Evolutionary conservation across 2,113 vertebrate genomes (phyloP).

Genomic region (Varanus salvator): DNA sequence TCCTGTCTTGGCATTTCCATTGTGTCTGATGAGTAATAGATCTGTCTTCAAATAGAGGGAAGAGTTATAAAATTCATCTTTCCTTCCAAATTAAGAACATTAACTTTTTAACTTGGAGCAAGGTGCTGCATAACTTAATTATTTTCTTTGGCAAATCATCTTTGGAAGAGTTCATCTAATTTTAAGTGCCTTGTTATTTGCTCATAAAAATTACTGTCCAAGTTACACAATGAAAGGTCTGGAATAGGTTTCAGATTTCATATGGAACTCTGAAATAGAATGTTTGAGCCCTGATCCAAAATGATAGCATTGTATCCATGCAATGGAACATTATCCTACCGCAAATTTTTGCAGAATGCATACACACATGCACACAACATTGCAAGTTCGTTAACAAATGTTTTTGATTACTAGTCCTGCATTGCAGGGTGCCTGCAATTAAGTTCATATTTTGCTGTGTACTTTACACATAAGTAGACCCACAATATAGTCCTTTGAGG

Average conservation of each 20-base stretch:
- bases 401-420: not conserved
- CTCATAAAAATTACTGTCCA: constrained; percentile 42
- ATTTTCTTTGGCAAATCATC: not conserved
- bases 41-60: constrained; percentile 41
- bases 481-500: no score
- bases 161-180: not conserved
- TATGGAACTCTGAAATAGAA: not conserved
- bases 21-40: constrained; percentile 42
- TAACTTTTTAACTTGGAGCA: constrained; percentile 41
- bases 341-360: no score
- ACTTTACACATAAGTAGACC: no score
- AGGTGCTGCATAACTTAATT: constrained; percentile 29
- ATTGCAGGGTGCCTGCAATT: no score
- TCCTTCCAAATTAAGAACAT: constrained; percentile 53
- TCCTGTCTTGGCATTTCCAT: constrained; percentile 39
- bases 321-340: no score
- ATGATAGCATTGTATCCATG: no score
- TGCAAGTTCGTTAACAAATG: not conserved
- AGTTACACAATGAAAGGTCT: not conserved
- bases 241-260: not conserved
- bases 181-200: constrained; percentile 44
- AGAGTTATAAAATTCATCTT: constrained; percentile 57
- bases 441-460: no score
- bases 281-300: not conserved
- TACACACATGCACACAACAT: not conserved